Evolutionary conservation across 2,113 vertebrate genomes (phyloP).

Genomic region (Seriola quinqueradiata): DNA sequence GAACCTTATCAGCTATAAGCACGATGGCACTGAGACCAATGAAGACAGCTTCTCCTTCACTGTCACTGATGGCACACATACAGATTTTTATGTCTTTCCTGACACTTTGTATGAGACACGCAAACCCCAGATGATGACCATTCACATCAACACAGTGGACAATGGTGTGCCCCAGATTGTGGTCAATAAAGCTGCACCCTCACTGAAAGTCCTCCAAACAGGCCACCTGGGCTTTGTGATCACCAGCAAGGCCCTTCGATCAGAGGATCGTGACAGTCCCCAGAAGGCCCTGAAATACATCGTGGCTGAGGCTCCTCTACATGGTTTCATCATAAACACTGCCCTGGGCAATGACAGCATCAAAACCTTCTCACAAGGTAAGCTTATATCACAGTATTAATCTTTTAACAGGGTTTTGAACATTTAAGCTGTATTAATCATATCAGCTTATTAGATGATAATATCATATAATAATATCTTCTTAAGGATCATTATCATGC

Average conservation of each 20-base stretch:
- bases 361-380: slow-evolving; percentile 87
- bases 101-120: slow-evolving; percentile 93
- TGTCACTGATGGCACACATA: slow-evolving; percentile 95
- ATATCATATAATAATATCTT: neutral
- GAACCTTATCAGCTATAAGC: slow-evolving; percentile 95
- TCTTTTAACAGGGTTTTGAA: neutral
- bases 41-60: slow-evolving; percentile 97
- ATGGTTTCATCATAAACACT: slow-evolving; percentile 85
- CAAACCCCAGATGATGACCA: slow-evolving; percentile 93
- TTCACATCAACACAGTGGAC: slow-evolving; percentile 90
- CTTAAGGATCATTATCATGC: neutral
- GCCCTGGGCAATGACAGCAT: slow-evolving; percentile 82
- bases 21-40: slow-evolving; percentile 89
- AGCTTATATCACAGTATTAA: slow-evolving; percentile 43
- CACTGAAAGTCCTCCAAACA: slow-evolving; percentile 88
- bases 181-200: slow-evolving; percentile 92
- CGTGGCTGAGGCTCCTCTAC: slow-evolving; percentile 81
- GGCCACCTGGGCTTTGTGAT: slow-evolving; percentile 91
- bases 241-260: slow-evolving; percentile 91
- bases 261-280: slow-evolving; percentile 92
- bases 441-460: neutral
- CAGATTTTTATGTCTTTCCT: slow-evolving; percentile 94
- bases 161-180: slow-evolving; percentile 92
- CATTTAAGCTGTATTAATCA: no score
- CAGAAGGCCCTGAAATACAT: slow-evolving; percentile 85